Evolutionary conservation across 2,797 vertebrate species (phyloP).

Genomic region (Ceyx erithaca): DNA sequence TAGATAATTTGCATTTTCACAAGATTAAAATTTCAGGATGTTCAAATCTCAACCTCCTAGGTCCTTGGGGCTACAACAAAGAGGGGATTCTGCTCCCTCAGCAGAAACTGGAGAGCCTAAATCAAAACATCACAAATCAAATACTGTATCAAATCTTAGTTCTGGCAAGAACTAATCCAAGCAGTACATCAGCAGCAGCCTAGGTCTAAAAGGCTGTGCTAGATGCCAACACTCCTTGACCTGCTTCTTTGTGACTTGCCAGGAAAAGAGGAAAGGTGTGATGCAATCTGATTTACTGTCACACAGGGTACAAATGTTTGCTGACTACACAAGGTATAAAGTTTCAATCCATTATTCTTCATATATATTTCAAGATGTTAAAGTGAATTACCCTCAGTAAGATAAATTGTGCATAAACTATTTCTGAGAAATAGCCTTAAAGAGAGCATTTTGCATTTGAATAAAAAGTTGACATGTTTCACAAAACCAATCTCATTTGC

Average conservation of each 20-base stretch:
- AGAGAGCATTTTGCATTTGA: not conserved
- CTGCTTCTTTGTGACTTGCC: constrained; percentile 10
- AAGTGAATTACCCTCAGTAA: not conserved
- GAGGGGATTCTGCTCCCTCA: not conserved
- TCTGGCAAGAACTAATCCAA: constrained; percentile 11
- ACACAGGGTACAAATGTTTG: not conserved
- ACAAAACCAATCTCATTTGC: not conserved
- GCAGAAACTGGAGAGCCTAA: not conserved
- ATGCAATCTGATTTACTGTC: not conserved
- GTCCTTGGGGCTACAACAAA: not conserved
- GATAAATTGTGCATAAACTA: not conserved
- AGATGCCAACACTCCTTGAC: not conserved
- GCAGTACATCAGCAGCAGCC: not conserved
- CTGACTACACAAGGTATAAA: constrained; percentile 17
- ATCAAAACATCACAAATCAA: not conserved
- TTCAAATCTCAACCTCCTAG: not conserved
- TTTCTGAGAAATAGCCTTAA: not conserved
- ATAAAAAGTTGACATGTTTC: not conserved
- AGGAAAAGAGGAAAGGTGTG: not conserved
- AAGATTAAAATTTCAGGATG: not conserved
- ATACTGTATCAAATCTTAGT: not conserved
- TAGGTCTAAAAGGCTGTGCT: not conserved
- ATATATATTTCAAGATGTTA: not conserved
- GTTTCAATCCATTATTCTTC: not conserved
- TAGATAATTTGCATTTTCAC: not conserved